Evolutionary conservation across 2,888 invertebrate genomes (phyloP).

Genomic region (Rhyacophila evoluta): DNA sequence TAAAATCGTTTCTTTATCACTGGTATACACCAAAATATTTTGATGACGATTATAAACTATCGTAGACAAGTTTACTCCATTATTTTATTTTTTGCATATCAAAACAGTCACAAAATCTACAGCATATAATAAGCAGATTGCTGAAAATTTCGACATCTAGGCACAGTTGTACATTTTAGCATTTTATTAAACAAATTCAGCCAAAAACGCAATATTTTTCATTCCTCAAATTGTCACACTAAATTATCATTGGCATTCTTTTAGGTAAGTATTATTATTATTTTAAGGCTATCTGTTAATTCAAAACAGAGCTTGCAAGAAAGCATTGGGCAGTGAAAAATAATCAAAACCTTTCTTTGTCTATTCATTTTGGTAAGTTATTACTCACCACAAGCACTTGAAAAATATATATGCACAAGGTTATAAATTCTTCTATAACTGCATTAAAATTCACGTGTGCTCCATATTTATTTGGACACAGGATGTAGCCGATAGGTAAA

Average conservation of each 20-base stretch:
- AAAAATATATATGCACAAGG: no score
- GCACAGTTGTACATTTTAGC: slow-evolving; percentile 6
- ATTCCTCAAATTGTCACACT: background rate
- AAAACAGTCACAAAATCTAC: slow-evolving; percentile 22
- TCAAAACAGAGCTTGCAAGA: background rate
- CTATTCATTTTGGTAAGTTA: no score
- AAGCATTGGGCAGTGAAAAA: background rate
- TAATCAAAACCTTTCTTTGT: no score
- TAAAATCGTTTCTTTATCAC: slow-evolving; percentile 18
- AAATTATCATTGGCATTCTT: slow-evolving; percentile 22
- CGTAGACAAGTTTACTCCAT: background rate
- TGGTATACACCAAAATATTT: slow-evolving; percentile 15
- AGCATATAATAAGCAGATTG: background rate
- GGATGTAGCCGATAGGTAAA: no score
- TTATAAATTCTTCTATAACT: no score
- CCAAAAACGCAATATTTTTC: background rate
- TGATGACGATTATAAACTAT: background rate
- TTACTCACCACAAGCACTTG: no score
- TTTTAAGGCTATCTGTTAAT: background rate
- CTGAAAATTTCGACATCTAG: slow-evolving; percentile 13
- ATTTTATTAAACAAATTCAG: background rate
- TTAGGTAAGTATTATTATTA: background rate
- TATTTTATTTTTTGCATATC: slow-evolving; percentile 10
- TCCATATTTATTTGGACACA: no score
- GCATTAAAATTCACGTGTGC: no score